phyloP scores from a whole-genome alignment of 2,113 vertebrate genomes.

The Lasiurus cinereus region DNA sequence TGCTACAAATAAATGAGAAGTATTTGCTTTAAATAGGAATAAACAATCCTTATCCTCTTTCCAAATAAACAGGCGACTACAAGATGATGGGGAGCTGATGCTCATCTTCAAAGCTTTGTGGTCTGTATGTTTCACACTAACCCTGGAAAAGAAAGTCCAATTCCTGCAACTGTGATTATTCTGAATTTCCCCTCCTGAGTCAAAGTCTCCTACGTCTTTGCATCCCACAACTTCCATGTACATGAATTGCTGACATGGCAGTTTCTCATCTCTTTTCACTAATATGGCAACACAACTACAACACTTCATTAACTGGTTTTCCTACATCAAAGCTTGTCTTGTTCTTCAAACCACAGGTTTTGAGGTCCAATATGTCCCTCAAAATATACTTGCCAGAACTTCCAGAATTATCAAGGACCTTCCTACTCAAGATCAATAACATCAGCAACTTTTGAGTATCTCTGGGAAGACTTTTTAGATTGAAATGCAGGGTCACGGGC shows the following conservation, averaged over 20 bases:
- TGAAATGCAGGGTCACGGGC: neutral
- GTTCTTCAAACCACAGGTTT: neutral
- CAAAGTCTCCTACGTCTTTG: neutral
- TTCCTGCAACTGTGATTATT: neutral
- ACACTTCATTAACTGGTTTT: neutral
- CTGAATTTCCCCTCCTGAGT: neutral
- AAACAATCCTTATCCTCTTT: neutral
- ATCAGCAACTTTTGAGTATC: neutral
- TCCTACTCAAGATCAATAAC: neutral
- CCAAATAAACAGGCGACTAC: neutral
- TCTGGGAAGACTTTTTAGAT: neutral
- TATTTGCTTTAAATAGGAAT: neutral
- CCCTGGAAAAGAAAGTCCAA: neutral
- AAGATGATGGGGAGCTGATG: neutral
- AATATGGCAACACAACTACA: fast-evolving
- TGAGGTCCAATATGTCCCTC: neutral
- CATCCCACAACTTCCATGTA: neutral
- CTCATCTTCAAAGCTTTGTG: neutral
- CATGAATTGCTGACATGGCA: fast-evolving
- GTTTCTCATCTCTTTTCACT: neutral
- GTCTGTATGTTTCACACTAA: neutral
- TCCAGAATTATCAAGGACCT: neutral
- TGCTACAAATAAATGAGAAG: neutral
- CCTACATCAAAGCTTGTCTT: neutral
- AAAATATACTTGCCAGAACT: neutral